Evolutionary conservation across 1,140 invertebrate genomes (phyloP).

Genomic region (Platorchestia sp.): DNA sequence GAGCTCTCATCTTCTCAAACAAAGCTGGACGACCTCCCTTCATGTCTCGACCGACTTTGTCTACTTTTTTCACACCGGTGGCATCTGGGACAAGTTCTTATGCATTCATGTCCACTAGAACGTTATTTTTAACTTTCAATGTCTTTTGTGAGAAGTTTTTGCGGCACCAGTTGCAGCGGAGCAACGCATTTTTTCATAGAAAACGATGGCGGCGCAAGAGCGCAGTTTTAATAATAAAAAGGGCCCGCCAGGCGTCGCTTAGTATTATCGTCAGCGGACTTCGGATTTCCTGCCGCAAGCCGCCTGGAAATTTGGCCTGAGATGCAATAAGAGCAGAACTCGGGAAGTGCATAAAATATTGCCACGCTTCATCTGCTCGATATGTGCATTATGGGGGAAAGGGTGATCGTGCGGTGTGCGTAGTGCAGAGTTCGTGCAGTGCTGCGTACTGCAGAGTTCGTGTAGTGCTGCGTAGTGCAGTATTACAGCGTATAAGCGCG

Average conservation of each 20-base stretch:
- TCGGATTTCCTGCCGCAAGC: not conserved
- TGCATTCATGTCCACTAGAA: not conserved
- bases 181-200: not conserved
- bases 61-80: not conserved
- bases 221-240: not conserved
- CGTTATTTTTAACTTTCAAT: not conserved
- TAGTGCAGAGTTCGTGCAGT: not conserved
- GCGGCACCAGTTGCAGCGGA: not conserved
- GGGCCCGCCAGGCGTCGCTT: not conserved
- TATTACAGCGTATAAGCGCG: too few species aligned
- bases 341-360: not conserved
- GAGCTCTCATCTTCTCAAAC: not conserved
- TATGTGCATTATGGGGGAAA: not conserved
- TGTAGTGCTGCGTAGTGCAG: not conserved
- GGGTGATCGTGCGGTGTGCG: too few species aligned
- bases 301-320: not conserved
- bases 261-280: not conserved
- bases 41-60: not conserved
- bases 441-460: not conserved
- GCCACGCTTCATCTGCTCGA: not conserved
- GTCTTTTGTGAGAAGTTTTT: not conserved
- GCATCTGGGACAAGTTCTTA: not conserved
- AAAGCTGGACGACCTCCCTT: too few species aligned
- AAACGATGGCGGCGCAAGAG: not conserved
- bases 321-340: not conserved